A percentile compares a stretch with the other conserved stretches of the same genome.
These are phyloP conservation scores for Dipodomys spectabilis DNA, from an alignment of 2,113 vertebrate species.

Conservation along the genomic window DNA sequence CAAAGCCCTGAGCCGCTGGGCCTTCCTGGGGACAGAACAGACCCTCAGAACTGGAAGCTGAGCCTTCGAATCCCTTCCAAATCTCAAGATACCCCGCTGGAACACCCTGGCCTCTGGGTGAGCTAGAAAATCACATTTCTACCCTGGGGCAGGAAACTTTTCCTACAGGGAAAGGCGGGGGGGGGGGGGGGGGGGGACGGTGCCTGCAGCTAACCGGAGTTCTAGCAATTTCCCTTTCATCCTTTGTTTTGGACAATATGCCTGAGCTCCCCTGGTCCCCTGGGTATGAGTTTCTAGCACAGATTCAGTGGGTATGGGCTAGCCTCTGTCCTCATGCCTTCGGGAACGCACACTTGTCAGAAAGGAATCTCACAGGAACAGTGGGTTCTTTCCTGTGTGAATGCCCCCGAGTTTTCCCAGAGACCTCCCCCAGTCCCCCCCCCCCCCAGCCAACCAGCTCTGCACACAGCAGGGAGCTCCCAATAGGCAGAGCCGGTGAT, in stretches of 20 bases:
- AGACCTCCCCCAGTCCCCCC: background rate
- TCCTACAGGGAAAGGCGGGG: no score
- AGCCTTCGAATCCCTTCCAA: background rate
- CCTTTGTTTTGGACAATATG: background rate
- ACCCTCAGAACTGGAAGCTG: conserved; percentile 9
- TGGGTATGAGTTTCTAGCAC: background rate
- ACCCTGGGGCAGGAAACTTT: background rate
- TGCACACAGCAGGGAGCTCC: background rate
- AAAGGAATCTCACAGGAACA: background rate
- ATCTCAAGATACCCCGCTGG: background rate
- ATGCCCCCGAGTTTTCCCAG: background rate
- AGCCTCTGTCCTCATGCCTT: background rate
- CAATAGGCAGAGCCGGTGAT: background rate
- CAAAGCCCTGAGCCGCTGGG: background rate
- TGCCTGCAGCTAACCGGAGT: fast-evolving
- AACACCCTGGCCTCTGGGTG: background rate
- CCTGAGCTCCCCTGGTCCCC: background rate
- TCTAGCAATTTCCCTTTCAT: background rate
- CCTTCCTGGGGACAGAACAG: background rate
- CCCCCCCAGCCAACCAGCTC: background rate
- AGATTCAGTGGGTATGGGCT: background rate
- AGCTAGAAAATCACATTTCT: background rate
- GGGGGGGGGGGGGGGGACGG: no score
- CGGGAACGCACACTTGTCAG: background rate
- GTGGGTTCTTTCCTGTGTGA: background rate